phyloP scores from a whole-genome alignment of 2,888 invertebrate species.

The Drosophila atripex region DNA sequence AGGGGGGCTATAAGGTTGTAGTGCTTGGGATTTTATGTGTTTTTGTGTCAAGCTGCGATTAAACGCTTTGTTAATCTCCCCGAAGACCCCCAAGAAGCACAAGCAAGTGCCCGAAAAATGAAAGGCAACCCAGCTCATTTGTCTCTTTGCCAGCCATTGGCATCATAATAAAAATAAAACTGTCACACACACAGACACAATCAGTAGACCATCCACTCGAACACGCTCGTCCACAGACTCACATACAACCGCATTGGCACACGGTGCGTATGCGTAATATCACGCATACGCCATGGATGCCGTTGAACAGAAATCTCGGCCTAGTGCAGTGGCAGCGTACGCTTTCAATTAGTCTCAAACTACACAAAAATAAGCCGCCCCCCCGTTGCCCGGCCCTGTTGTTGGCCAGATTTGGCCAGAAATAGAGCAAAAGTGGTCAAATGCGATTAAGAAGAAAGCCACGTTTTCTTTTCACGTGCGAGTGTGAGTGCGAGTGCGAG shows the following conservation, averaged over 20 bases:
- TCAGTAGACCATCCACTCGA: background rate
- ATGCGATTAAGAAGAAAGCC: constrained; percentile 64
- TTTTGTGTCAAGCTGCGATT: constrained; percentile 63
- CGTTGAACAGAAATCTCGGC: constrained; percentile 29
- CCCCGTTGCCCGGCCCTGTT: background rate
- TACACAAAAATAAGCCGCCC: constrained; percentile 15
- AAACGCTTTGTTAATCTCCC: constrained; percentile 73
- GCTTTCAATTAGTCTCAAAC: constrained; percentile 55
- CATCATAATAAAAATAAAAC: constrained; percentile 35
- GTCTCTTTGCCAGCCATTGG: constrained; percentile 17
- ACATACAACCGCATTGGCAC: constrained; percentile 5
- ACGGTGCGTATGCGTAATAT: constrained; percentile 46
- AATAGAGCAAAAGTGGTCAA: constrained; percentile 43
- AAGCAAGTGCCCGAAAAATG: constrained; percentile 35
- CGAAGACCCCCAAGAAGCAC: constrained; percentile 46
- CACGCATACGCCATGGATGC: constrained; percentile 31
- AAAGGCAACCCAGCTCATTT: constrained; percentile 14
- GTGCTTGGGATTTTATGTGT: constrained; percentile 23
- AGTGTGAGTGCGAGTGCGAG: constrained; percentile 36
- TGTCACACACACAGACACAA: constrained; percentile 2
- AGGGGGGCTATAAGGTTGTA: background rate
- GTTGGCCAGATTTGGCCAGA: background rate
- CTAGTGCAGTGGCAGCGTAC: constrained; percentile 24
- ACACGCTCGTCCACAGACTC: background rate
- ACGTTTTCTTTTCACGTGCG: constrained; percentile 57